Evolutionary conservation across 1,140 invertebrate genomes (phyloP), one percentile per base, ranked within the genome.

Genomic region (Capitella teleta): DNA sequence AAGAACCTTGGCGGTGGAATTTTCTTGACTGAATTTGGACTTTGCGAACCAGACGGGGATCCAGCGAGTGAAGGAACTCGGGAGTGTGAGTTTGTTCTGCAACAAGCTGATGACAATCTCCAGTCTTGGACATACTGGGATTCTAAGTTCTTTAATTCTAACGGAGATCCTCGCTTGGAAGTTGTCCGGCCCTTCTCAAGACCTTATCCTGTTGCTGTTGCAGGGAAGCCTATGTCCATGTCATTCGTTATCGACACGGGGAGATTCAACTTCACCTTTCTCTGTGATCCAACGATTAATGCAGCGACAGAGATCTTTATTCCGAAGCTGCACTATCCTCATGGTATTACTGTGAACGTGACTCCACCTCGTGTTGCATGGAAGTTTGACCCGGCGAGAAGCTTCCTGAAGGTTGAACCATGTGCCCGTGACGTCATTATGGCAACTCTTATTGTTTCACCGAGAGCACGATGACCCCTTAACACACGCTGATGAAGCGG

Each of bases 101-200:
- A 53, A 38, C 26, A 28, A 40, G 49, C 58, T 19, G 60, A 63
- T 34, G 41, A 54, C 19, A 23, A 40, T 38, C 41, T 59, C 19
- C 58, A 58, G 38, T 60, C 61, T 18, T 63, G 61, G 61, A 58
- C 56, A 5, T 63, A 63, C 45, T 63, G 61, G 61, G 61, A 63
- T 47, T 57, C 58, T 2, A 2, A 16, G 10, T 62, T 62, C 42
- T 62, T 55, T 46, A 36, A 51, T 19, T 18, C 24, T 19, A 26
- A 54, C 24, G 53, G 56, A 16, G 18, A 23, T 10, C 28, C 51
- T 16, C 48, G 49, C 4, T 18, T 14, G n/a, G 30, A 55, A 19
- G 28, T 51, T 16, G 51, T 56, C 3, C 32, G 47, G 28, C n/a
- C 47, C 16, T 61, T 61, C 48, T 18, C 50, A 14, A 41, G 59